These are phyloP conservation scores for Sphaerodactylus townsendi DNA, from an alignment of 2,113 vertebrate genomes.

Conservation along the genomic window DNA sequence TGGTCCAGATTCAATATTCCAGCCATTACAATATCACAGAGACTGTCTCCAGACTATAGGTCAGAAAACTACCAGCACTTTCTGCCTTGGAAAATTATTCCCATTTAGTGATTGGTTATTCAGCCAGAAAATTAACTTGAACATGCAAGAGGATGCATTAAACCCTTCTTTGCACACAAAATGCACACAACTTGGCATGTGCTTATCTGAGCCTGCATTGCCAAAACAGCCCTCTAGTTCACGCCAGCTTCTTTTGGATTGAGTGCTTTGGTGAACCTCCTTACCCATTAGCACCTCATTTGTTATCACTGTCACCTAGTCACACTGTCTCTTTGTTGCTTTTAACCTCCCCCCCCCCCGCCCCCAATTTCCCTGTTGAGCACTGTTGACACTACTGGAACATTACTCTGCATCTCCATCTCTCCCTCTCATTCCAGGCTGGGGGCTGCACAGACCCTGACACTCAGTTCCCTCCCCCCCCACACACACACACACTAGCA, in stretches of 20 bases:
- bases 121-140: not conserved
- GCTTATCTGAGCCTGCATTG: not conserved
- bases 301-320: constrained; percentile 65
- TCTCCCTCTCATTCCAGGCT: not conserved
- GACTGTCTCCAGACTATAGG: too few relatives aligned
- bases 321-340: constrained; percentile 70
- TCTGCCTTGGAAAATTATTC: not conserved
- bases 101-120: not conserved
- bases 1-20: not conserved
- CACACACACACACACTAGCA: not conserved
- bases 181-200: not conserved
- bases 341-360: not conserved
- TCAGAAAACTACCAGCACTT: not conserved
- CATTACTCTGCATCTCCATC: not conserved
- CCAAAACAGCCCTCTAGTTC: not conserved
- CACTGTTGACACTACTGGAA: constrained; percentile 6
- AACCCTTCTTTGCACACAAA: not conserved
- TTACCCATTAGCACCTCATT: constrained; percentile 71
- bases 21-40: not conserved
- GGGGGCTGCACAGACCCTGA: not conserved
- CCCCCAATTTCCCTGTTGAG: not conserved
- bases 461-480: not conserved
- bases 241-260: not conserved
- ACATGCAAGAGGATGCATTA: not conserved
- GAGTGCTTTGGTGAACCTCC: constrained; percentile 52